Conservation (phyloP, 2,113 vertebrate species). For the Coregonus clupeaformis region DNA sequence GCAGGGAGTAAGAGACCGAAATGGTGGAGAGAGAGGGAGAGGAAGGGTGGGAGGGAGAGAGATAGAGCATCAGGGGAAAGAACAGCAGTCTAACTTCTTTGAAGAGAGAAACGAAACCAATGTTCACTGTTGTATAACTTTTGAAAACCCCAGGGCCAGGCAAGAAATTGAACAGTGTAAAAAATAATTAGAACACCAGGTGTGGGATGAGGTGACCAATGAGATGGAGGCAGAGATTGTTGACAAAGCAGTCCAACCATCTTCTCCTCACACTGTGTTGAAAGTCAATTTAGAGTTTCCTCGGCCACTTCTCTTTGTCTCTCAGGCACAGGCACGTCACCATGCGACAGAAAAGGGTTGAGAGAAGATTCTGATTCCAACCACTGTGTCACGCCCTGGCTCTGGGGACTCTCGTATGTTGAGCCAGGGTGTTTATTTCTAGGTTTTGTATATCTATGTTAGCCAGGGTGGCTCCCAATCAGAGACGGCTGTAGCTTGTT, state of each 20-base stretch:
- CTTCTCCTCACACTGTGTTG: constrained; percentile 12
- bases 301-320: too few relatives aligned
- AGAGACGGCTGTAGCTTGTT: too few relatives aligned
- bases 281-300: too few relatives aligned
- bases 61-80: constrained; percentile 25
- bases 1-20: not conserved
- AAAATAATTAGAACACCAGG: constrained; percentile 59
- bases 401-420: too few relatives aligned
- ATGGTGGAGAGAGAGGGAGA: too few relatives aligned
- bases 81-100: constrained; percentile 33
- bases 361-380: too few relatives aligned
- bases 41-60: not conserved
- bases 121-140: constrained; percentile 47
- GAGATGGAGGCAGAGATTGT: constrained; percentile 34
- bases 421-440: too few relatives aligned
- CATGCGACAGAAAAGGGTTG: too few relatives aligned
- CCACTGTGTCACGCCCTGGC: too few relatives aligned
- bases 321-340: too few relatives aligned
- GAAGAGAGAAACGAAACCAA: constrained; percentile 45
- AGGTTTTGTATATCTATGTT: too few relatives aligned
- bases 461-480: too few relatives aligned
- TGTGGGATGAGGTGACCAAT: constrained; percentile 43
- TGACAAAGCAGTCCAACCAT: constrained; percentile 38
- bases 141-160: constrained; percentile 37
- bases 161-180: constrained; percentile 48